A percentile compares a stretch with the other conserved stretches of the same genome.
phyloP scores from a whole-genome alignment of 1,140 invertebrate species.

The Proctacanthus coquilletti region DNA sequence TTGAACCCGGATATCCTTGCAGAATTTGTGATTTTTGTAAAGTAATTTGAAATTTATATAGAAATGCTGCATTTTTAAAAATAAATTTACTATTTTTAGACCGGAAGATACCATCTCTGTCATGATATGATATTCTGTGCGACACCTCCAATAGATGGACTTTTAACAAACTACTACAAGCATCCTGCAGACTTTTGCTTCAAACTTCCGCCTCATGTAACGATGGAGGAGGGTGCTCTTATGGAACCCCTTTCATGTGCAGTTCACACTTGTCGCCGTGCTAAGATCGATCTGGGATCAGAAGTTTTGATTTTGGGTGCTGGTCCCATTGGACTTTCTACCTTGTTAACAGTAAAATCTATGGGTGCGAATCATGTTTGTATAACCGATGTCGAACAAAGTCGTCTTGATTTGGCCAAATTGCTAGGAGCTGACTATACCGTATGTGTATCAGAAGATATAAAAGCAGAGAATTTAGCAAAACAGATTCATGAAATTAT shows the following conservation, averaged over 20 bases:
- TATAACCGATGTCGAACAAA: conserved; percentile 61
- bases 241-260: conserved; percentile 79
- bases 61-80: conserved; percentile 36
- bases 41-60: conserved; percentile 32
- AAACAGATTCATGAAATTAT: conserved; percentile 42
- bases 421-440: conserved; percentile 58
- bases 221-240: conserved; percentile 77
- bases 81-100: conserved; percentile 6
- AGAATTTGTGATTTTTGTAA: conserved; percentile 67
- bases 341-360: conserved; percentile 62
- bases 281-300: conserved; percentile 43
- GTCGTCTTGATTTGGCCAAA: conserved; percentile 57
- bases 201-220: conserved; percentile 72
- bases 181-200: conserved; percentile 82
- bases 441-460: conserved; percentile 37
- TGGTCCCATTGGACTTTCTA: conserved; percentile 76
- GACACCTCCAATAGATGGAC: conserved; percentile 72
- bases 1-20: conserved; percentile 80
- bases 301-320: conserved; percentile 71
- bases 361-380: conserved; percentile 70
- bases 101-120: conserved; percentile 76
- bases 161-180: conserved; percentile 59
- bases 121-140: conserved; percentile 68
- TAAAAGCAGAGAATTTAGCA: conserved; percentile 39
- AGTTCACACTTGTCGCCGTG: conserved; percentile 72